A percentile compares a stretch with the other conserved stretches of the same genome.
Evolutionary conservation across 2,888 invertebrate genomes (phyloP).

Genomic region (Abscondita cerata): DNA sequence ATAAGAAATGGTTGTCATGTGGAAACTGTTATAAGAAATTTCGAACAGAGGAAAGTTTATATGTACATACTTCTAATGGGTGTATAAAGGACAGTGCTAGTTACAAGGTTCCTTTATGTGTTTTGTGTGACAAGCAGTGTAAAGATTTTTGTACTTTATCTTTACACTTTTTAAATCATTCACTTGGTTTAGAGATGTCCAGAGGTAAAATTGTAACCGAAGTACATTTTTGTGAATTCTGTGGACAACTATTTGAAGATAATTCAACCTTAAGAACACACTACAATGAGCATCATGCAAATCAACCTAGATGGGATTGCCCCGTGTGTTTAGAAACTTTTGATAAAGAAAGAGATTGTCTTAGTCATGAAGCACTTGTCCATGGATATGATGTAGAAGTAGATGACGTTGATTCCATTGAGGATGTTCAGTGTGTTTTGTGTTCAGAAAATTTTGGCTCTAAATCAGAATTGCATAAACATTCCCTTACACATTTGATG

Average conservation of each 20-base stretch:
- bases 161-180: constrained; percentile 42
- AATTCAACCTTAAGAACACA: constrained; percentile 40
- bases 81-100: neutral
- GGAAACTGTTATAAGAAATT: constrained; percentile 25
- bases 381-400: constrained; percentile 22
- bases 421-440: constrained; percentile 42
- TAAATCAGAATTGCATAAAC: constrained; percentile 37
- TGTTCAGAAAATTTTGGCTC: constrained; percentile 44
- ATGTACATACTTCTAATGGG: constrained; percentile 7
- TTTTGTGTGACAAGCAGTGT: constrained; percentile 37
- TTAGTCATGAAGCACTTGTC: constrained; percentile 28
- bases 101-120: constrained; percentile 28
- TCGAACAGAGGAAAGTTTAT: constrained; percentile 17
- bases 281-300: constrained; percentile 20
- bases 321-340: constrained; percentile 34
- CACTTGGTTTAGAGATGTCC: constrained; percentile 31
- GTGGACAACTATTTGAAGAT: constrained; percentile 43
- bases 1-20: constrained; percentile 13
- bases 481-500: constrained; percentile 39
- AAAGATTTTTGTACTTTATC: constrained; percentile 28
- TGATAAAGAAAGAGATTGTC: constrained; percentile 32
- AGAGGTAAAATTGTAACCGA: constrained; percentile 31
- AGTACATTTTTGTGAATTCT: constrained; percentile 40
- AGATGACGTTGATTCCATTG: constrained; percentile 36
- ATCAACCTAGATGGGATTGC: constrained; percentile 31